Evolutionary conservation across 1,140 invertebrate genomes (phyloP).

Genomic region (Hycleus phaleratus): DNA sequence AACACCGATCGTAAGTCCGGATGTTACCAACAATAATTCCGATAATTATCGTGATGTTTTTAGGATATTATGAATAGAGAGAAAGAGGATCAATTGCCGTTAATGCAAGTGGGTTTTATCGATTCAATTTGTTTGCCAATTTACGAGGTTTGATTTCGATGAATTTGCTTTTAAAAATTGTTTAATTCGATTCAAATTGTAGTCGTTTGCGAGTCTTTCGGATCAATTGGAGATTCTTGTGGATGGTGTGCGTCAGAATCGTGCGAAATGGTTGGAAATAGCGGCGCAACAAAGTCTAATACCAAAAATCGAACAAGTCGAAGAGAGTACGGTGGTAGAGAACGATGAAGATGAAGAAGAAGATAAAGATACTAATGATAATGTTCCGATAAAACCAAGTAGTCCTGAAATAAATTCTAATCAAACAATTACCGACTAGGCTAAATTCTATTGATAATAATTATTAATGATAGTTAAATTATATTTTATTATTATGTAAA

Average conservation of each 20-base stretch:
- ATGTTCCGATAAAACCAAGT: slow-evolving; percentile 29
- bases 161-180: background rate
- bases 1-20: slow-evolving; percentile 69
- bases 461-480: too few relatives aligned
- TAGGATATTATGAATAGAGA: slow-evolving; percentile 95
- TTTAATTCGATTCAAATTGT: slow-evolving; percentile 28
- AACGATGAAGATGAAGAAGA: slow-evolving; percentile 3
- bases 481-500: too few relatives aligned
- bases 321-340: background rate
- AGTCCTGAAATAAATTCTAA: slow-evolving; percentile 23
- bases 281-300: slow-evolving; percentile 42
- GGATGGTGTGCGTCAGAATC: slow-evolving; percentile 76
- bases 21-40: background rate
- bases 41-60: slow-evolving; percentile 33
- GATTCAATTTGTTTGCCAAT: slow-evolving; percentile 93
- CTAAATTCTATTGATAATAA: too few relatives aligned
- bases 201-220: slow-evolving; percentile 79
- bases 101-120: slow-evolving; percentile 95
- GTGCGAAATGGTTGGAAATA: slow-evolving; percentile 72
- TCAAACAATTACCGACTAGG: slow-evolving; percentile 10
- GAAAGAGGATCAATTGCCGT: slow-evolving; percentile 87
- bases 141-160: slow-evolving; percentile 66
- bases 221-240: slow-evolving; percentile 70
- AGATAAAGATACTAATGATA: slow-evolving; percentile 36
- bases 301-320: slow-evolving; percentile 1